Conservation (phyloP, 2,113 vertebrate genomes). For the Pedetes capensis region DNA sequence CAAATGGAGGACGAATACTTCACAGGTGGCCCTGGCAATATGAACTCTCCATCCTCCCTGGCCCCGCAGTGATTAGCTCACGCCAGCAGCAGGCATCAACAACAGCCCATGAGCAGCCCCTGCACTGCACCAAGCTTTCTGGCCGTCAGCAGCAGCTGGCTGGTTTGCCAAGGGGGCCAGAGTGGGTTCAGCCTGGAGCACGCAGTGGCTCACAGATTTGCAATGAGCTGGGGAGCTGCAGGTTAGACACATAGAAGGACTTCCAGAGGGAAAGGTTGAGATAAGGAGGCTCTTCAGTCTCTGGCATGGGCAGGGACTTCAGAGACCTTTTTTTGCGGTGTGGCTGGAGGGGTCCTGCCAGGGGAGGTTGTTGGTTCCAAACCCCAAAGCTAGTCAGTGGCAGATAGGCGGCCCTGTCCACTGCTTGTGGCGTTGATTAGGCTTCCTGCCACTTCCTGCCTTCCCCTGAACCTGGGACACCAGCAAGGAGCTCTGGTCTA, state of each 20-base stretch:
- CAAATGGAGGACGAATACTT: conserved; percentile 69
- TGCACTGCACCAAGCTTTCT: background rate
- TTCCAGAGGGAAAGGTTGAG: background rate
- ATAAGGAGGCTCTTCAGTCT: background rate
- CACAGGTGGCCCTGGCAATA: conserved; percentile 67
- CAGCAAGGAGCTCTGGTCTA: background rate
- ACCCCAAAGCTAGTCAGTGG: background rate
- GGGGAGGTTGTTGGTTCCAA: background rate
- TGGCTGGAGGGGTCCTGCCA: background rate
- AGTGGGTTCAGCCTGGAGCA: background rate
- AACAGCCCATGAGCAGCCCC: conserved; percentile 64
- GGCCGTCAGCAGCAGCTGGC: fast-evolving
- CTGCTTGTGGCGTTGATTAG: background rate
- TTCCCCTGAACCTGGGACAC: background rate
- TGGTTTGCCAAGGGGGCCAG: too few relatives aligned
- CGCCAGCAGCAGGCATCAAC: conserved; percentile 24
- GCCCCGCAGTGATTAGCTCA: conserved; percentile 67
- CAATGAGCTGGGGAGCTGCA: background rate
- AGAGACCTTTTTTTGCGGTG: background rate
- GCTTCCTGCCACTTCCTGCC: background rate
- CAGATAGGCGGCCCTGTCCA: background rate
- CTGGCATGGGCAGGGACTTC: background rate
- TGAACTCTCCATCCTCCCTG: conserved; percentile 65
- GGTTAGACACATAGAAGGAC: background rate
- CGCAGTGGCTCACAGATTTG: background rate